Base-by-base conservation (phyloP, 1,140 invertebrate genomes). In the Prorops nasuta region DNA sequence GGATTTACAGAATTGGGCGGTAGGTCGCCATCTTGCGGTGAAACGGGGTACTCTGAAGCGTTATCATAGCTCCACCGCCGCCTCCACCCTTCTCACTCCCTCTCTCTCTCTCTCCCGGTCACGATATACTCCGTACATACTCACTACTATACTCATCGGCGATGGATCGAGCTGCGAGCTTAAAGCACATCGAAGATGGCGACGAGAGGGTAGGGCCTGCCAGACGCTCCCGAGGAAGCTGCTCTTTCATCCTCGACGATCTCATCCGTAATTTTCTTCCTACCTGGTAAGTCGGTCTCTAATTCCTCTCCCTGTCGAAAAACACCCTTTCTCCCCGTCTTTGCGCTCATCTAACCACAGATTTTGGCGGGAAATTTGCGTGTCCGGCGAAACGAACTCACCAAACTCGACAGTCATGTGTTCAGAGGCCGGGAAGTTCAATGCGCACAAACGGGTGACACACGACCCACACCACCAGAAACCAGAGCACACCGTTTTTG, bases 381-480 rank as follows among this genome's bases (percentile, higher is more conserved):
- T 28, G 24, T 28, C 4, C 10, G 24, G 4, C 24, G 4, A 10
- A 6, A 10, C 24, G 24, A 6, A 10, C 24, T 4, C 10, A 10
- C 10, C 24, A 10, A 28, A 6, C n/a, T n/a, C n/a, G n/a, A 10
- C 4, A 28, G 10, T 28, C 24, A 6, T 10, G 24, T 10, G 24
- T 10, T 10, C 10, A 10, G 4, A 28, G 37, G 42, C 56, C 60
- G 72, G 72, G 64, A 76, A 76, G 70, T 76, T 74, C 73, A 76
- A 76, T 76, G 72, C 73, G 66, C 67, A 74, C 70, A 69, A 57
- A 67, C 64, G 60, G 66, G 57, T 70, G 31, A 49, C 49, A 28
- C 20, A 16, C 36, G 32, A 38, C 34, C 32, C 22, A 15, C 34
- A 36, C 24, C 4, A 28, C 4, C 24, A 28, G 10, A 28, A 28